A percentile compares a stretch with the other conserved stretches of the same genome.
phyloP scores from a whole-genome alignment of 1,140 invertebrate genomes.

The Metaphire vulgaris region DNA sequence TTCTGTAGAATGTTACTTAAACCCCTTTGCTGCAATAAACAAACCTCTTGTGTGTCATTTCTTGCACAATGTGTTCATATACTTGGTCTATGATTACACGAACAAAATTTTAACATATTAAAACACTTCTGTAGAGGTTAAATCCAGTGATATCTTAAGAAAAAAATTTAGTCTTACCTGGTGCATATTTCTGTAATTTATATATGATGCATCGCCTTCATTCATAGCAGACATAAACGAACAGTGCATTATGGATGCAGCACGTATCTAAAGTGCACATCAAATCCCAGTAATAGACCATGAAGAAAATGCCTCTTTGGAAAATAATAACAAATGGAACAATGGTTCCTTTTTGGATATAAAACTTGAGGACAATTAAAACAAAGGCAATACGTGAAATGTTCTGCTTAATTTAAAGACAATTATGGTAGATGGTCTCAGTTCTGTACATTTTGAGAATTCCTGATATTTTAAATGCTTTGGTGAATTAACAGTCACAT shows the following conservation, averaged over 20 bases:
- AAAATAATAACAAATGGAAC: too few species aligned
- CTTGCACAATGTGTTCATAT: background rate
- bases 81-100: background rate
- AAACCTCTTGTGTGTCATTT: background rate
- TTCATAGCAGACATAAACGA: slow-evolving; percentile 72
- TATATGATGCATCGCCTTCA: slow-evolving; percentile 68
- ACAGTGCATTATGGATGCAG: slow-evolving; percentile 82
- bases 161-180: slow-evolving; percentile 31
- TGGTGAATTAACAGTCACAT: too few species aligned
- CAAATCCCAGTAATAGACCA: slow-evolving; percentile 7
- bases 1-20: background rate
- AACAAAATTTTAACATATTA: background rate
- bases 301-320: too few species aligned
- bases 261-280: slow-evolving; percentile 49
- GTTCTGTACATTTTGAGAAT: too few species aligned
- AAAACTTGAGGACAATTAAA: too few species aligned
- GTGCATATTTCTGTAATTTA: slow-evolving; percentile 67
- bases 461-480: too few species aligned
- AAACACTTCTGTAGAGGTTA: background rate
- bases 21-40: background rate
- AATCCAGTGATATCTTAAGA: background rate
- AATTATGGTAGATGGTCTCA: too few species aligned
- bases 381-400: too few species aligned
- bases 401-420: too few species aligned
- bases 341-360: too few species aligned